Percentiles rank a stretch among this genome's conserved stretches.
Evolutionary conservation across 2,888 invertebrate species (phyloP).

Genomic region (Galerucella calmariensis): DNA sequence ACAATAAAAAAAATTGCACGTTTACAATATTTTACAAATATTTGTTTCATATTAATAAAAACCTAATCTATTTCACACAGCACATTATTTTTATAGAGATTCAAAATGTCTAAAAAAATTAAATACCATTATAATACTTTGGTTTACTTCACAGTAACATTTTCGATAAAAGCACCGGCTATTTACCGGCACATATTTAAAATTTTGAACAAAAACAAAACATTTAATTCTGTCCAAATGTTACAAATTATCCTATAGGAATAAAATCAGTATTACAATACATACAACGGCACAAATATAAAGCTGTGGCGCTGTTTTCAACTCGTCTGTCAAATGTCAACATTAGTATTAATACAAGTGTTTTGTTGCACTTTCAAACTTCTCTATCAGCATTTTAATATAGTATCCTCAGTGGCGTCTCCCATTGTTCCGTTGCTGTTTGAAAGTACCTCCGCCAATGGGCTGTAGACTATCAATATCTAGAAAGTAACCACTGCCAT

Average conservation of each 20-base stretch:
- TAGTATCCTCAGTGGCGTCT: too few relatives aligned
- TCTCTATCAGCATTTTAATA: too few relatives aligned
- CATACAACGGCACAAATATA: too few relatives aligned
- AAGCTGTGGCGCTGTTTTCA: too few relatives aligned
- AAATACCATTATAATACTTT: neutral
- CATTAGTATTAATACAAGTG: too few relatives aligned
- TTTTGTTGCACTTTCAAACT: too few relatives aligned
- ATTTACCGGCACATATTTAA: neutral
- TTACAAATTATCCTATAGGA: neutral
- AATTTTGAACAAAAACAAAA: neutral
- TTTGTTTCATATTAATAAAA: neutral
- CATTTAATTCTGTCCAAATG: neutral
- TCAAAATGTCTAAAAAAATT: neutral
- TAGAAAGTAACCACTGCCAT: too few relatives aligned
- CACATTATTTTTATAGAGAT: too few relatives aligned
- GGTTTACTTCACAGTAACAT: neutral
- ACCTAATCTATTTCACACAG: neutral
- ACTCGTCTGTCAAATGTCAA: too few relatives aligned
- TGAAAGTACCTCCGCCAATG: too few relatives aligned
- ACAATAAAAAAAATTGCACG: neutral
- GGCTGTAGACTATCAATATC: too few relatives aligned
- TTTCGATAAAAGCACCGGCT: neutral
- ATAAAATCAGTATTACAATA: neutral
- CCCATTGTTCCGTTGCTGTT: too few relatives aligned
- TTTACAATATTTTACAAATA: neutral